Evolutionary conservation across 1,140 invertebrate genomes (phyloP).

Genomic region (Danaus plexippus): DNA sequence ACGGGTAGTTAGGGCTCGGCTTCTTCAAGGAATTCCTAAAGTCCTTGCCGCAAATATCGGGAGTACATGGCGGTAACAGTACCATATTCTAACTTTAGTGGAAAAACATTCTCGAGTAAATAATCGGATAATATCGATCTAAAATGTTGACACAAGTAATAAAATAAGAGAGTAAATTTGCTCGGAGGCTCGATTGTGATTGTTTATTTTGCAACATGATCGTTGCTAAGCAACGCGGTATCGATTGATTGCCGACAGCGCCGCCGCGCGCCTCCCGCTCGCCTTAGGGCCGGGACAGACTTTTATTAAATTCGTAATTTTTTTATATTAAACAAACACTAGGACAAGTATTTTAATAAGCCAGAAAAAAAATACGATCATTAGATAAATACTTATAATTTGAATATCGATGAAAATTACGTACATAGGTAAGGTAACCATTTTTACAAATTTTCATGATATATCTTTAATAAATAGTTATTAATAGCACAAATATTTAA

Average conservation of each 20-base stretch:
- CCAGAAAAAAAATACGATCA: neutral
- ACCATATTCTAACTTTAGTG: constrained; percentile 44
- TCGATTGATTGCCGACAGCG: constrained; percentile 65
- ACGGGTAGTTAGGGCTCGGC: constrained; percentile 57
- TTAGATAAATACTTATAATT: too few species aligned
- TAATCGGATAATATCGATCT: constrained; percentile 64
- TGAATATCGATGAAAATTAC: too few species aligned
- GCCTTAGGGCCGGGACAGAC: constrained; percentile 26
- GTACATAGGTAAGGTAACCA: too few species aligned
- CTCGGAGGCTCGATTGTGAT: constrained; percentile 54
- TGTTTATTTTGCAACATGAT: constrained; percentile 73
- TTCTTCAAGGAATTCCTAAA: constrained; percentile 52
- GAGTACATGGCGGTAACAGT: constrained; percentile 46
- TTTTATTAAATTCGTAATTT: neutral
- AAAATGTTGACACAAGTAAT: constrained; percentile 70
- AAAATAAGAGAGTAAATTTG: constrained; percentile 72
- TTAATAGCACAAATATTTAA: too few species aligned
- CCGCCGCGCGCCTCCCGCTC: constrained; percentile 33
- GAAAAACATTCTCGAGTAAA: constrained; percentile 51
- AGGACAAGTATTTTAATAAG: neutral
- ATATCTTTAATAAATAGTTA: too few species aligned
- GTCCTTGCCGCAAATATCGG: constrained; percentile 51
- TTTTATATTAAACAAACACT: neutral
- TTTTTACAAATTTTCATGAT: too few species aligned
- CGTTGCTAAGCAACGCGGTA: constrained; percentile 65